Evolutionary conservation across 2,888 invertebrate genomes (phyloP).

Genomic region (Nebria brevicollis): DNA sequence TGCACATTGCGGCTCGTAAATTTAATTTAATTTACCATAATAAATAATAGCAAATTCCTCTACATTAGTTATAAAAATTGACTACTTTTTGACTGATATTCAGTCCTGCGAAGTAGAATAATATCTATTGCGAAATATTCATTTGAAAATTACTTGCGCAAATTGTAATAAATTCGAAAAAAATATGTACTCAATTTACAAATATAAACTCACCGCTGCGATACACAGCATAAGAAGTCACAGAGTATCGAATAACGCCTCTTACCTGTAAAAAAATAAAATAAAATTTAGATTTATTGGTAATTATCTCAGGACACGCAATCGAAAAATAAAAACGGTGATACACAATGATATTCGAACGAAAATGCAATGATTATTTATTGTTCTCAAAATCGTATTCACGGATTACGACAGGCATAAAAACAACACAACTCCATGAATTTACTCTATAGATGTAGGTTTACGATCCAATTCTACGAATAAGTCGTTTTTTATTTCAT

Average conservation of each 20-base stretch:
- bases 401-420: slow-evolving; percentile 17
- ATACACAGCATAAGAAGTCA: not conserved
- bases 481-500: too few relatives aligned
- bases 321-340: slow-evolving; percentile 24
- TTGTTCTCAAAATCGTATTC: slow-evolving; percentile 26
- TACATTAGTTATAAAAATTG: too few relatives aligned
- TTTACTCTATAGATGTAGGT: not conserved
- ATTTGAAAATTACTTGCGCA: too few relatives aligned
- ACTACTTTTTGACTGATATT: too few relatives aligned
- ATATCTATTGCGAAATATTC: too few relatives aligned
- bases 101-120: too few relatives aligned
- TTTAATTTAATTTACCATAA: too few relatives aligned
- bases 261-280: slow-evolving; percentile 38
- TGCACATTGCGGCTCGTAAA: too few relatives aligned
- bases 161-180: too few relatives aligned
- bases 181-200: not conserved
- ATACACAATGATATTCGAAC: slow-evolving; percentile 24
- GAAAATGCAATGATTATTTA: slow-evolving; percentile 38
- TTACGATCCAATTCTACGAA: too few relatives aligned
- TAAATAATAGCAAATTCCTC: too few relatives aligned
- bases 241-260: slow-evolving; percentile 40
- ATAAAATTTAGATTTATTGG: slow-evolving; percentile 33
- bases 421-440: slow-evolving; percentile 8
- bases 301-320: slow-evolving; percentile 40
- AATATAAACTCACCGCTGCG: not conserved